A percentile compares a stretch with the other conserved stretches of the same genome.
These are phyloP conservation scores for Microtus pennsylvanicus DNA, from an alignment of 2,113 vertebrate genomes.

Conservation along the genomic window DNA sequence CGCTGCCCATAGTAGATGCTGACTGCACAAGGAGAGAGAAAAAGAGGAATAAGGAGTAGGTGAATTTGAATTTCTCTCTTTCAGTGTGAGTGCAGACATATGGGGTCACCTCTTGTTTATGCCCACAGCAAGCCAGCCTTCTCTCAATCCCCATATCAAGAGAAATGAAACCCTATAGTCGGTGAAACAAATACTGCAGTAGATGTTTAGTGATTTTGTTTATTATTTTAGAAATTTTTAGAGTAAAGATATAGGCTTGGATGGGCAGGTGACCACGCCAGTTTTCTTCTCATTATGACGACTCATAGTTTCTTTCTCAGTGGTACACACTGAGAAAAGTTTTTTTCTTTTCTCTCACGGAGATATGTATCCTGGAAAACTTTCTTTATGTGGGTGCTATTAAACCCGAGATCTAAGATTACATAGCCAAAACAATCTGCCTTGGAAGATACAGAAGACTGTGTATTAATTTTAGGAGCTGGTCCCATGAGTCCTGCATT, in stretches of 20 bases:
- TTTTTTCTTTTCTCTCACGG: constrained; percentile 11
- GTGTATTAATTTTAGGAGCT: no score
- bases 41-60: neutral
- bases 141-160: neutral
- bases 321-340: no score
- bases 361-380: constrained; percentile 14
- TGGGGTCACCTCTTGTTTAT: neutral
- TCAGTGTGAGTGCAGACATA: neutral
- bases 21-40: neutral
- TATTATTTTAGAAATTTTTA: neutral
- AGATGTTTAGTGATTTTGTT: neutral
- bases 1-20: neutral
- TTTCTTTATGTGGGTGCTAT: no score
- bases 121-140: neutral
- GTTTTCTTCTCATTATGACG: no score
- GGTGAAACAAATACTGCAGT: neutral
- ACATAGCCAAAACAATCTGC: no score
- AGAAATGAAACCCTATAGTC: neutral
- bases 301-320: neutral
- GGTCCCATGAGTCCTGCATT: no score
- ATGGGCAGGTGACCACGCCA: neutral
- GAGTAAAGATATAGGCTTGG: neutral
- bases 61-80: neutral
- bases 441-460: no score
- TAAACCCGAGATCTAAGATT: no score